A percentile compares a stretch with the other conserved stretches of the same genome.
Conservation (phyloP, 2,888 invertebrate genomes). For the Drosophila falleni region DNA sequence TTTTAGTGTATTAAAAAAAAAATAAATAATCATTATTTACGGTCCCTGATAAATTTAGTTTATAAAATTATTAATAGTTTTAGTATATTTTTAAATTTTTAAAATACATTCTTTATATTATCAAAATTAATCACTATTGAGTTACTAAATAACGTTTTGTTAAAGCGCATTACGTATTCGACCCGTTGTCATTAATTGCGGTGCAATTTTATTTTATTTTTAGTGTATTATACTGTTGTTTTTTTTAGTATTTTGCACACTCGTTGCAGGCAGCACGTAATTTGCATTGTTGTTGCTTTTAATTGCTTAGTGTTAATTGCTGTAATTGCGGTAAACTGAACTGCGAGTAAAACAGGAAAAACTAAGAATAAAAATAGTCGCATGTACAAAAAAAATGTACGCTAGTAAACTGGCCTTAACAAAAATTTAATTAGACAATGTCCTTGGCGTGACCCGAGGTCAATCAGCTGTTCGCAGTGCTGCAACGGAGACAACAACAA, state of each 20-base stretch:
- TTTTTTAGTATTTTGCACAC: conserved; percentile 53
- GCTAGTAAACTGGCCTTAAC: conserved; percentile 47
- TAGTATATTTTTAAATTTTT: no score
- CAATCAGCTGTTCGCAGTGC: conserved; percentile 45
- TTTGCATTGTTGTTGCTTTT: conserved; percentile 80
- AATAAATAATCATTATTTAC: no score
- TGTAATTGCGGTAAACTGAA: conserved; percentile 80
- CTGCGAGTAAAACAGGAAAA: conserved; percentile 41
- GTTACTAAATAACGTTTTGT: not conserved
- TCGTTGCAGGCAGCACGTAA: conserved; percentile 73
- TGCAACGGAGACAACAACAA: not conserved
- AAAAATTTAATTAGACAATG: conserved; percentile 66
- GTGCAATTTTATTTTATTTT: conserved; percentile 26
- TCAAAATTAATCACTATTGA: not conserved
- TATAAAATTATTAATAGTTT: no score
- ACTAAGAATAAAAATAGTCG: conserved; percentile 16
- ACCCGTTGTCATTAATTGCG: not conserved
- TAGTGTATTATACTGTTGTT: conserved; percentile 28
- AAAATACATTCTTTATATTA: no score
- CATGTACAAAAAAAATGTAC: conserved; percentile 15
- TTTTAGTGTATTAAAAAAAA: conserved; percentile 41
- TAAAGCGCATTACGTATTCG: conserved; percentile 13
- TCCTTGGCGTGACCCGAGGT: conserved; percentile 62
- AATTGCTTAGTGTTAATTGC: conserved; percentile 81
- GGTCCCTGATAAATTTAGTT: no score